phyloP scores from a whole-genome alignment of 2,797 vertebrate species.

The Tauraco hartlaubi region DNA sequence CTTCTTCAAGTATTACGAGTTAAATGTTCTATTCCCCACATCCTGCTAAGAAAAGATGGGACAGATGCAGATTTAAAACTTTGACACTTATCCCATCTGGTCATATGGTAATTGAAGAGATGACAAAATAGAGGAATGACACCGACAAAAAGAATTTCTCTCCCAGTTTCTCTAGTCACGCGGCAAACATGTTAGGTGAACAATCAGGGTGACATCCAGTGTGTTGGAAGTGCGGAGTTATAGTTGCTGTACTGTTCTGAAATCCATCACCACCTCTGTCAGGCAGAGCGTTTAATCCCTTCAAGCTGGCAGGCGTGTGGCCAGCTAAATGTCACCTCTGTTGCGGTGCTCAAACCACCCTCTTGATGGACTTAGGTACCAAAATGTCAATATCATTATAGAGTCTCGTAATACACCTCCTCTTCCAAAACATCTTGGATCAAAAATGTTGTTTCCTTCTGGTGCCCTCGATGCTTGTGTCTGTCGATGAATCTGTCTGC shows the following conservation, averaged over 20 bases:
- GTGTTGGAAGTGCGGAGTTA: background rate
- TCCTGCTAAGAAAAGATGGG: background rate
- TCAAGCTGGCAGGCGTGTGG: background rate
- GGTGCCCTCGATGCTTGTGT: background rate
- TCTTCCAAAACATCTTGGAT: background rate
- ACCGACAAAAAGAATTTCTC: background rate
- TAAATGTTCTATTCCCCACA: background rate
- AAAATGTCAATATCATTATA: background rate
- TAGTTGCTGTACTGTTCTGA: background rate
- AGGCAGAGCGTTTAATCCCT: background rate
- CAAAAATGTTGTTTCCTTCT: background rate
- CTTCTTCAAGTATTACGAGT: background rate
- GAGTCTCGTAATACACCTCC: background rate
- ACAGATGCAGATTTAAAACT: background rate
- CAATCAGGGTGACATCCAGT: background rate
- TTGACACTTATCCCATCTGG: background rate
- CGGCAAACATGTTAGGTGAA: background rate
- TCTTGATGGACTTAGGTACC: background rate
- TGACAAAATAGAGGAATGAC: slow-evolving; percentile 10
- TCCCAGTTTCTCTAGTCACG: background rate
- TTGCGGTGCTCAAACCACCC: background rate
- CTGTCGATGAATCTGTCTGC: background rate
- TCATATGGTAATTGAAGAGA: background rate
- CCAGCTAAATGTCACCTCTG: background rate
- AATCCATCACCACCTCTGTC: background rate